Conservation (phyloP, 2,888 invertebrate species). For the Coleophora deauratella region DNA sequence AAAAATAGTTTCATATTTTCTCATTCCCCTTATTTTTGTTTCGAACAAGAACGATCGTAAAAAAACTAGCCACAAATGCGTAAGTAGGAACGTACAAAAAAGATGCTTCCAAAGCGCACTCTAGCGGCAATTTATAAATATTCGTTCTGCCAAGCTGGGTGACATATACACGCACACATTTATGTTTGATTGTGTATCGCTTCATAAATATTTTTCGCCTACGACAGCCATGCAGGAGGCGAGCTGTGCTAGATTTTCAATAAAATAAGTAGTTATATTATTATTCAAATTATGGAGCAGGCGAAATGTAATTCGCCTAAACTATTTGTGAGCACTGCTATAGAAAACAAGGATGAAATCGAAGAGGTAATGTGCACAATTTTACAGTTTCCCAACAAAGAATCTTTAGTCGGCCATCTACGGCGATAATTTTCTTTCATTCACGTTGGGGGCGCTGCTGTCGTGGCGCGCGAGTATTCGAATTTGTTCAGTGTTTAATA, state of each 20-base stretch:
- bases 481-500: constrained; percentile 25
- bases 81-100: constrained; percentile 18
- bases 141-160: constrained; percentile 22
- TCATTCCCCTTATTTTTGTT: no score
- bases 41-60: no score
- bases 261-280: constrained; percentile 70
- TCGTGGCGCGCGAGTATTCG: constrained; percentile 59
- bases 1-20: no score
- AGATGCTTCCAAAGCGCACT: constrained; percentile 23
- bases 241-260: constrained; percentile 73
- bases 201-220: constrained; percentile 73
- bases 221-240: constrained; percentile 77
- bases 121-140: constrained; percentile 27
- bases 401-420: constrained; percentile 71
- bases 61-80: no score
- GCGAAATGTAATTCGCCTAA: constrained; percentile 77
- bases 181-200: constrained; percentile 63
- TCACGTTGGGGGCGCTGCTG: constrained; percentile 62
- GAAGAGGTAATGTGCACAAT: constrained; percentile 85
- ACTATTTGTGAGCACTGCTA: constrained; percentile 86
- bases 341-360: constrained; percentile 92
- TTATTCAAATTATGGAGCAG: constrained; percentile 73
- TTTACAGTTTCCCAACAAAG: constrained; percentile 66
- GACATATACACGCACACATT: constrained; percentile 49
- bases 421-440: constrained; percentile 51